These are phyloP conservation scores for Agriotes lineatus DNA, from an alignment of 2,888 invertebrate genomes.

Conservation along the genomic window DNA sequence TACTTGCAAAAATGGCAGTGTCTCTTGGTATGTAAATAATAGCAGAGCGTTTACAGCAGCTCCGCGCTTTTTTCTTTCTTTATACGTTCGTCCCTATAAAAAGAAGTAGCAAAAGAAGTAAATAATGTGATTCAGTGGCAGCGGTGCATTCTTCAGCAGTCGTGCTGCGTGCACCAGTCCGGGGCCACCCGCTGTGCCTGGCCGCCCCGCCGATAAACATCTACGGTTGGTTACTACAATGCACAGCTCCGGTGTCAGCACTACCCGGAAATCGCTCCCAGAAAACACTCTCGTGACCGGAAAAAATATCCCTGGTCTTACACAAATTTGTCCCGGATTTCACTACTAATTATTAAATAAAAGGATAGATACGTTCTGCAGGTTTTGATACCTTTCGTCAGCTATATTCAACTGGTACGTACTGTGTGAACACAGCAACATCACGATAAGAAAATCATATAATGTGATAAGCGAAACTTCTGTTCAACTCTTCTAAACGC, in stretches of 20 bases:
- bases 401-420: too few relatives aligned
- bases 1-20: slow-evolving; percentile 7
- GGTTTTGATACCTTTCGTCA: too few relatives aligned
- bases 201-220: slow-evolving; percentile 47
- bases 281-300: slow-evolving; percentile 16
- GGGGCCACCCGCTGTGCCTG: slow-evolving; percentile 48
- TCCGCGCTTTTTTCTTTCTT: slow-evolving; percentile 7
- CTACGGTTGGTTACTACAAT: slow-evolving; percentile 43
- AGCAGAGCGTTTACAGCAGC: slow-evolving; percentile 2
- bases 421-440: too few relatives aligned
- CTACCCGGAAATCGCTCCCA: slow-evolving; percentile 37
- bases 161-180: slow-evolving; percentile 50
- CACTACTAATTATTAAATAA: too few relatives aligned
- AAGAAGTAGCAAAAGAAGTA: slow-evolving; percentile 38
- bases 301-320: not conserved
- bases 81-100: slow-evolving; percentile 17
- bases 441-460: too few relatives aligned
- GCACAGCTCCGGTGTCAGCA: slow-evolving; percentile 28
- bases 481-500: too few relatives aligned
- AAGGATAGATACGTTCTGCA: too few relatives aligned
- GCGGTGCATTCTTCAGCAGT: slow-evolving; percentile 48
- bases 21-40: slow-evolving; percentile 14
- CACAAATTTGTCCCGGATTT: not conserved
- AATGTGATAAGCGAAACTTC: too few relatives aligned
- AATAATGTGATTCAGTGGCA: slow-evolving; percentile 50